Evolutionary conservation across 2,888 invertebrate species (phyloP).

Genomic region (Zeuzera pyrina): DNA sequence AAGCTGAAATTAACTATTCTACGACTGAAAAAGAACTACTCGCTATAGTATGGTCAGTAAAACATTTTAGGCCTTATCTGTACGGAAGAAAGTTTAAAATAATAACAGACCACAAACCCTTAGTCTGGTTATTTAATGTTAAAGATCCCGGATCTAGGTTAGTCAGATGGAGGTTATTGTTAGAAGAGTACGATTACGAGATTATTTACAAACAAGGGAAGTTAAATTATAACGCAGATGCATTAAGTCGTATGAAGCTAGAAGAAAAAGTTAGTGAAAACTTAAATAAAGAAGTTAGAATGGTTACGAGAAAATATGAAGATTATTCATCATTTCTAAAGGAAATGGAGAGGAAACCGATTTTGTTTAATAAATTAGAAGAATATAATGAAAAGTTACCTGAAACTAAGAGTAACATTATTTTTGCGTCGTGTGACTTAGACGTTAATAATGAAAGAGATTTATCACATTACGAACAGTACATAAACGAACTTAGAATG

Average conservation of each 20-base stretch:
- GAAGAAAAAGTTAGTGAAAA: background rate
- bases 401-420: constrained; percentile 6
- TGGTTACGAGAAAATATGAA: background rate
- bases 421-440: constrained; percentile 1
- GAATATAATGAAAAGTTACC: background rate
- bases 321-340: background rate
- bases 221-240: background rate
- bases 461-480: background rate
- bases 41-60: background rate
- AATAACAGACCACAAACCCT: background rate
- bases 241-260: background rate
- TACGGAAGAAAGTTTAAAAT: background rate
- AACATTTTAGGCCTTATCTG: too few relatives aligned
- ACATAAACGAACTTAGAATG: background rate
- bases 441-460: background rate
- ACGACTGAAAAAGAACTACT: background rate
- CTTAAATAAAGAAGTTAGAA: background rate
- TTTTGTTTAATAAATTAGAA: background rate
- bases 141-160: constrained; percentile 1
- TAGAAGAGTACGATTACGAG: constrained; percentile 7
- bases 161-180: constrained; percentile 6
- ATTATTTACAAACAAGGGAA: constrained; percentile 8
- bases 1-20: background rate
- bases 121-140: background rate
- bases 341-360: constrained; percentile 7